These are phyloP conservation scores for Phengaris alcon DNA, from an alignment of 2,888 invertebrate genomes.

Conservation along the genomic window DNA sequence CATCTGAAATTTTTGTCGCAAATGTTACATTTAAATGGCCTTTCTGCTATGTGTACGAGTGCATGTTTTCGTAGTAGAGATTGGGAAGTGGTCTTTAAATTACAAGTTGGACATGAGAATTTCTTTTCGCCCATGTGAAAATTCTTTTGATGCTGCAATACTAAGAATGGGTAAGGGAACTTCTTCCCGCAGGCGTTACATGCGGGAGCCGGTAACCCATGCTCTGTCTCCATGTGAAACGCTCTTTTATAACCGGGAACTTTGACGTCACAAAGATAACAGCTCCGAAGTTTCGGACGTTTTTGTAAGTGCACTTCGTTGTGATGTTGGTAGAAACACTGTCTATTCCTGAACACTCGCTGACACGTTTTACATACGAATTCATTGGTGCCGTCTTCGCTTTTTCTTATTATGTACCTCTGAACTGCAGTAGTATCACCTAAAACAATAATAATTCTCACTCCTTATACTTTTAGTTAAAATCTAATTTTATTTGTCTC, in stretches of 20 bases:
- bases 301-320: slow-evolving; percentile 51
- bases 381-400: slow-evolving; percentile 34
- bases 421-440: slow-evolving; percentile 28
- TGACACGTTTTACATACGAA: slow-evolving; percentile 48
- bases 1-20: slow-evolving; percentile 52
- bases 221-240: slow-evolving; percentile 49
- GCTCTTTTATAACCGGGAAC: slow-evolving; percentile 47
- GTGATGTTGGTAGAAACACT: slow-evolving; percentile 51
- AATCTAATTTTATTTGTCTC: background rate
- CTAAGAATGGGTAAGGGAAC: slow-evolving; percentile 47
- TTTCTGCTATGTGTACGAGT: slow-evolving; percentile 43
- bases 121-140: slow-evolving; percentile 52
- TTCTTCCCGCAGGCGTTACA: slow-evolving; percentile 54
- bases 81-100: background rate
- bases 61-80: background rate
- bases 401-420: slow-evolving; percentile 31
- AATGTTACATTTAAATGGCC: slow-evolving; percentile 46
- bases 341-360: slow-evolving; percentile 45
- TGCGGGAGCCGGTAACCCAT: slow-evolving; percentile 48
- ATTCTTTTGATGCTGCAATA: slow-evolving; percentile 48
- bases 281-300: slow-evolving; percentile 47
- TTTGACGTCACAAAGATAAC: slow-evolving; percentile 50
- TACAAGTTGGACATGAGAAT: slow-evolving; percentile 43
- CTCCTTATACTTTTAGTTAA: slow-evolving; percentile 20
- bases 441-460: slow-evolving; percentile 29